phyloP scores from a whole-genome alignment of 2,797 vertebrate species.

The Myotis planiceps region DNA sequence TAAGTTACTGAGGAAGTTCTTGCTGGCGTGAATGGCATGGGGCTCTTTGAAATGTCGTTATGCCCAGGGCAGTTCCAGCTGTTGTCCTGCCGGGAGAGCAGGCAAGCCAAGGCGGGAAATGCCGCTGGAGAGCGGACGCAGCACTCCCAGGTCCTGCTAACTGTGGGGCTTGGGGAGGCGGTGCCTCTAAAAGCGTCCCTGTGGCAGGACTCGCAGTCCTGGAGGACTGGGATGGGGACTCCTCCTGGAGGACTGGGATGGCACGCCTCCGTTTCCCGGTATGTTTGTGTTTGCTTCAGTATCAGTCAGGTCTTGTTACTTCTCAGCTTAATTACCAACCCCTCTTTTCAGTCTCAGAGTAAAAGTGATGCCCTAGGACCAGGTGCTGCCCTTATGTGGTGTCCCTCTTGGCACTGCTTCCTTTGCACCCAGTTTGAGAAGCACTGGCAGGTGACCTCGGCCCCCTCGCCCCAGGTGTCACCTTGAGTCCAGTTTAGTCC shows the following conservation, averaged over 20 bases:
- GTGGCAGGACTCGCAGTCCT: neutral
- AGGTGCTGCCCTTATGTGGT: neutral
- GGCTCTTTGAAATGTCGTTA: neutral
- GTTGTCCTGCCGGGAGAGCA: neutral
- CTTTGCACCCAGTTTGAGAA: neutral
- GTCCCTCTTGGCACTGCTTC: neutral
- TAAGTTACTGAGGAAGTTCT: conserved; percentile 78
- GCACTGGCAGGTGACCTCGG: neutral
- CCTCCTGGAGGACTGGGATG: neutral
- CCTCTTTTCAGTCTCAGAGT: neutral
- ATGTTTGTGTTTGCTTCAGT: neutral
- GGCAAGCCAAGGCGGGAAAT: neutral
- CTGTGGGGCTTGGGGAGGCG: neutral
- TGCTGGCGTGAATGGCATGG: neutral
- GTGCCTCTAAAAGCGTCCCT: neutral
- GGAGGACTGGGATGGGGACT: neutral
- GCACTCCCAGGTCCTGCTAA: neutral
- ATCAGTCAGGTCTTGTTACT: neutral
- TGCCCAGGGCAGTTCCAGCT: neutral
- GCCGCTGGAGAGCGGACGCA: neutral
- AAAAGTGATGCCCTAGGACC: neutral
- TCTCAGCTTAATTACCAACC: neutral
- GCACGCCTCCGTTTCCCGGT: neutral
- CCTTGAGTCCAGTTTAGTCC: neutral
- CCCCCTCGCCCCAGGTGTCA: neutral